Evolutionary conservation across 2,888 invertebrate genomes (phyloP), one percentile per base, ranked within the genome.

Genomic region (Sinentomon sp.): DNA sequence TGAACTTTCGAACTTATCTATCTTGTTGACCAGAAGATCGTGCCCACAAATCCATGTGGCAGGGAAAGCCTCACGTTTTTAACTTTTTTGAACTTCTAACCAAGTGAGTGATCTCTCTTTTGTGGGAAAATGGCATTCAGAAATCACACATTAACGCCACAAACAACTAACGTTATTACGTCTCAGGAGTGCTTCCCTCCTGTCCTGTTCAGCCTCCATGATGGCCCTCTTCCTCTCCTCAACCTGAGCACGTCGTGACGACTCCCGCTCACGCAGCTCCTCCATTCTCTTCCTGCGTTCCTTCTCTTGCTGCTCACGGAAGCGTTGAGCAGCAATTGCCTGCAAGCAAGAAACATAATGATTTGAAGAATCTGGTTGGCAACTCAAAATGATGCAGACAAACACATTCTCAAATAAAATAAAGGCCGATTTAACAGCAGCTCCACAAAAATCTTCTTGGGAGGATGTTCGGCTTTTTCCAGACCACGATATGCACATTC

Each of bases 161-260:
- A n/a, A n/a, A 27, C 13, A 9, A 14, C 35, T 30, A 38, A 50
- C 52, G 45, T 69, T 68, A 56, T 80, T 82, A 51, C 77, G 71
- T 48, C 73, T 68, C 44, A 83, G 53, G 44, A 83, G 70, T 40
- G 77, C 77, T 53, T 80, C 80, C 47, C 78, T 64, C 43, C 82
- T 63, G 48, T 78, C 78, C 48, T 72, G 60, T 47, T 83, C 82
- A 30, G 80, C 80, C 53, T 82, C 80, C 63, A 73, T 71, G 56
- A 83, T 78, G 50, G 75, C 68, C 46, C 69, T 66, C 55, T 82
- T 82, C 46, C 82, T 64, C 57, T 83, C 82, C 57, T 82, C 83
- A 41, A 82, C 82, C 61, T 67, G 60, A 34, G 47, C 50, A 3
- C 39, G 39, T 17, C 27, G 71, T 64, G 48, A 71, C 70, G 47